phyloP scores from a whole-genome alignment of 2,797 vertebrate species.

The Sebastes trivittatus region DNA sequence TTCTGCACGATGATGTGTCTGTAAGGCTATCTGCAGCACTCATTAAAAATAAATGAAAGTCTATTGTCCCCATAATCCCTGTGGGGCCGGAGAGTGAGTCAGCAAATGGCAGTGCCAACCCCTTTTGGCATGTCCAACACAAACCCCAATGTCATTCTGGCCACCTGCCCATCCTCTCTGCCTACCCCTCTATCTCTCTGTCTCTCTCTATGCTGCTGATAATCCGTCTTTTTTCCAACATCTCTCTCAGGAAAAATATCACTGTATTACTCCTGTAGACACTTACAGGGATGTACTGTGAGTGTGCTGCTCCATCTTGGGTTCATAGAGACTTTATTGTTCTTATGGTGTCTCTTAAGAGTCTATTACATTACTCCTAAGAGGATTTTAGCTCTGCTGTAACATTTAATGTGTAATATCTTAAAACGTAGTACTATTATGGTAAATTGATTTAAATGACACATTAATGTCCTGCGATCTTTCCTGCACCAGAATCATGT shows the following conservation, averaged over 20 bases:
- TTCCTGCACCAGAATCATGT: neutral
- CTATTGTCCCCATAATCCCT: conserved; percentile 53
- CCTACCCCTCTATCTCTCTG: neutral
- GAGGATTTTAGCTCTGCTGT: neutral
- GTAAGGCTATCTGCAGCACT: conserved; percentile 33
- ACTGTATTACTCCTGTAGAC: neutral
- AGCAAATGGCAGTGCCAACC: conserved; percentile 47
- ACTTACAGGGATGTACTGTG: neutral
- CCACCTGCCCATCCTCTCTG: conserved; percentile 27
- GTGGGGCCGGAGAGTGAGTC: conserved; percentile 52
- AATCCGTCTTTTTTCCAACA: conserved; percentile 2
- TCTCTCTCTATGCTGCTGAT: conserved; percentile 9
- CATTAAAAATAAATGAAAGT: conserved; percentile 57
- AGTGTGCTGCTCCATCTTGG: neutral
- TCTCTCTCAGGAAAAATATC: conserved; percentile 12
- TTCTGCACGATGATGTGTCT: conserved; percentile 20
- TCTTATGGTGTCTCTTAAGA: neutral
- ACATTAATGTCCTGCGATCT: neutral
- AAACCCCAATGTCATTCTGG: conserved; percentile 60
- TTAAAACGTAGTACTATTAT: neutral
- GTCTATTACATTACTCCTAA: neutral
- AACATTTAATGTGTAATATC: neutral
- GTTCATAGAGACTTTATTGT: conserved; percentile 3
- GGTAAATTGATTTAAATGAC: neutral
- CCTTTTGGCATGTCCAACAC: conserved; percentile 41